phyloP scores from a whole-genome alignment of 2,888 invertebrate genomes.

The Nomada ferruginata region DNA sequence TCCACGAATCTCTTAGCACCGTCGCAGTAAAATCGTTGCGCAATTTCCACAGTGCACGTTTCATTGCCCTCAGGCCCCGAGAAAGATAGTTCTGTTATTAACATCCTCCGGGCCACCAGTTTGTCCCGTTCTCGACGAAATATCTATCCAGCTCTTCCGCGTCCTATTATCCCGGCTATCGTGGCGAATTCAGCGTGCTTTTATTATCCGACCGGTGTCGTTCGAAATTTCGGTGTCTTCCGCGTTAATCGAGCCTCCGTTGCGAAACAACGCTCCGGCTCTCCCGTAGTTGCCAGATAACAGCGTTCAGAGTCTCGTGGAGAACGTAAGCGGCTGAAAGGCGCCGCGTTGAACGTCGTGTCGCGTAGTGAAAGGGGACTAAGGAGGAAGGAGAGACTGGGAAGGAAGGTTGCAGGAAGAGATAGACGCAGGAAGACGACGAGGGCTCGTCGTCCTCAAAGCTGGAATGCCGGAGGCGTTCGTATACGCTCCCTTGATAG shows the following conservation, averaged over 20 bases:
- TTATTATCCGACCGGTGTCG: conserved; percentile 24
- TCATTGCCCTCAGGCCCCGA: conserved; percentile 19
- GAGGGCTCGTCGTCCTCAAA: conserved; percentile 61
- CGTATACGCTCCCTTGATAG: conserved; percentile 48
- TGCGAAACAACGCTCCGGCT: conserved; percentile 33
- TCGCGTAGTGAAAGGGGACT: conserved; percentile 18
- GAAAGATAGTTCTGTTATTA: conserved; percentile 30
- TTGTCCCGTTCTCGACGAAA: conserved; percentile 4
- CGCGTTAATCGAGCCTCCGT: conserved; percentile 5
- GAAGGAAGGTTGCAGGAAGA: conserved; percentile 33
- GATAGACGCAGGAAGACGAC: conserved; percentile 48
- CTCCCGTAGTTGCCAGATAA: conserved; percentile 29
- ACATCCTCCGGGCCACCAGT: conserved; percentile 17
- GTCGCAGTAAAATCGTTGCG: not conserved
- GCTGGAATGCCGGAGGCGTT: conserved; percentile 69
- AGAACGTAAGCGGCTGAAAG: conserved; percentile 41
- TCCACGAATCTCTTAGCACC: conserved; percentile 14
- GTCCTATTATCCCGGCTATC: no score
- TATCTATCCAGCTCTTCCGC: no score
- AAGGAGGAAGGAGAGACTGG: conserved; percentile 22
- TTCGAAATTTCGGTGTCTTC: conserved; percentile 42
- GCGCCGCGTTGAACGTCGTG: conserved; percentile 38
- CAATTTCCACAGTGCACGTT: conserved; percentile 10
- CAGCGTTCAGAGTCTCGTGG: conserved; percentile 20
- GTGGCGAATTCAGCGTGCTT: conserved; percentile 11